These are phyloP conservation scores for Apodemus agrarius DNA, from an alignment of 2,797 vertebrate genomes.

Conservation along the genomic window DNA sequence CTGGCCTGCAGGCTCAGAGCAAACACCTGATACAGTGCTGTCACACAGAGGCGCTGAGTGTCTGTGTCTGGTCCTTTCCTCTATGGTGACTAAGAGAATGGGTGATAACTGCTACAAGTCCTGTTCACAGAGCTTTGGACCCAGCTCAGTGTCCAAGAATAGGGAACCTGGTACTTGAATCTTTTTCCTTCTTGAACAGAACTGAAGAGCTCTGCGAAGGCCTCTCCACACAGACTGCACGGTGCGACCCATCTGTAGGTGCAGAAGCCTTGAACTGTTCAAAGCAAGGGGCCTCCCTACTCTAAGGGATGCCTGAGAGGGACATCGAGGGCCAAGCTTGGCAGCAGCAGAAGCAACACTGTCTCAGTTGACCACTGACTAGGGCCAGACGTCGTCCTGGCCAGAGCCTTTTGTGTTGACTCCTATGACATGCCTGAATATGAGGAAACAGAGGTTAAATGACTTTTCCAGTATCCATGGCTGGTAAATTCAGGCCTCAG, in stretches of 20 bases:
- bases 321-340: background rate
- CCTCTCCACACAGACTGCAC: background rate
- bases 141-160: background rate
- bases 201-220: background rate
- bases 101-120: background rate
- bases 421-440: background rate
- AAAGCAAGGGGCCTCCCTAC: background rate
- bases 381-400: background rate
- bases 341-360: background rate
- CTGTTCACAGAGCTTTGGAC: background rate
- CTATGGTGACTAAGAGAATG: background rate
- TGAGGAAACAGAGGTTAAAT: background rate
- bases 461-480: background rate
- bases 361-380: background rate
- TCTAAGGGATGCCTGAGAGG: background rate
- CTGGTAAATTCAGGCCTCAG: background rate
- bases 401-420: background rate
- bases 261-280: background rate
- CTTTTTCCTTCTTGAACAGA: background rate
- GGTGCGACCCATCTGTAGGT: background rate
- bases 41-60: background rate
- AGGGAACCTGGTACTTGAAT: background rate
- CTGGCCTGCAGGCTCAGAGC: background rate
- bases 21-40: background rate
- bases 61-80: background rate